A percentile compares a stretch with the other conserved stretches of the same genome.
These are phyloP conservation scores for Eupithecia exiguata DNA, from an alignment of 2,888 invertebrate genomes.

Conservation along the genomic window DNA sequence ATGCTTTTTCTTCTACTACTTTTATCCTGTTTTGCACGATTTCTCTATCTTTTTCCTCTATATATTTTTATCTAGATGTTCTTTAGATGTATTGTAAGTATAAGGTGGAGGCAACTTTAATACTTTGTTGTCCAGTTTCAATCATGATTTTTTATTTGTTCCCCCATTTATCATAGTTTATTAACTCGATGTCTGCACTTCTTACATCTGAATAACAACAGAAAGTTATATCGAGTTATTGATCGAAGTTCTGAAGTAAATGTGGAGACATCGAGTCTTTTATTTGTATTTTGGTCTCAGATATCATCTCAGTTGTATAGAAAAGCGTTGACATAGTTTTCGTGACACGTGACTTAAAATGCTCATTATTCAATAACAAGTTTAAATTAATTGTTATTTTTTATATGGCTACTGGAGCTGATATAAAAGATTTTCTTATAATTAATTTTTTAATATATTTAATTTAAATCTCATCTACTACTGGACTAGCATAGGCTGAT, in stretches of 20 bases:
- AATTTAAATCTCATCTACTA: no score
- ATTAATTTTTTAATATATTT: no score
- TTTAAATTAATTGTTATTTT: no score
- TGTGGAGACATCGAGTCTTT: constrained; percentile 23
- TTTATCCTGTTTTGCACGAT: constrained; percentile 36
- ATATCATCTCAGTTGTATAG: constrained; percentile 20
- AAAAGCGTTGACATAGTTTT: not conserved
- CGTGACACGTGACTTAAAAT: not conserved
- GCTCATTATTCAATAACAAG: not conserved
- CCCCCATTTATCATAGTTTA: constrained; percentile 13
- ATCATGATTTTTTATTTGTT: constrained; percentile 17
- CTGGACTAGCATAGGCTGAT: no score
- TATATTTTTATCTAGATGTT: constrained; percentile 36
- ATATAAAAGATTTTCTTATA: no score
- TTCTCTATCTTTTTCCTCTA: constrained; percentile 23
- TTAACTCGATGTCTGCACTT: constrained; percentile 20
- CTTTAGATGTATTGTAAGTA: constrained; percentile 20
- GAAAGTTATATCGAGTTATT: not conserved
- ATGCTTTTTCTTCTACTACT: constrained; percentile 30
- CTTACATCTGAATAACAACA: not conserved
- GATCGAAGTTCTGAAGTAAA: not conserved
- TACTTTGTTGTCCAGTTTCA: constrained; percentile 37
- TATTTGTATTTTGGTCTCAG: constrained; percentile 22
- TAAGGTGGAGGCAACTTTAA: constrained; percentile 50
- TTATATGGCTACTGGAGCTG: no score